Conservation (phyloP, 2,113 vertebrate species). For the Pardalotus punctatus region DNA sequence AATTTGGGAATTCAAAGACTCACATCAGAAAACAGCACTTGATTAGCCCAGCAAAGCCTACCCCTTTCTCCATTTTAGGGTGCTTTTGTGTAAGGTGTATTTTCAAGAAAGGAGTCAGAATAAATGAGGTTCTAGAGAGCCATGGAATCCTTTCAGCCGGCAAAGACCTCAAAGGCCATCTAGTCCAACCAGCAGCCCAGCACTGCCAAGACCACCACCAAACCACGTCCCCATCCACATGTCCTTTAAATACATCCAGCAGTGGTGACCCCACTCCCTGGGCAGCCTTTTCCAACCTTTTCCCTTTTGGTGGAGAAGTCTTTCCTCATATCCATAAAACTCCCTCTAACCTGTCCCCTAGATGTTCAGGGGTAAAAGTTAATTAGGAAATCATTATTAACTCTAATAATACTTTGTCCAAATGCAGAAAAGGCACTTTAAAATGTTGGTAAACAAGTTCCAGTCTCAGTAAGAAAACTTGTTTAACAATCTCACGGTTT, state of each 20-base stretch:
- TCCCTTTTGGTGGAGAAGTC: not conserved
- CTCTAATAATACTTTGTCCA: not conserved
- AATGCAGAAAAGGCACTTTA: not conserved
- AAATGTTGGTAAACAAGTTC: not conserved
- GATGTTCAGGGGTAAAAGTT: not conserved
- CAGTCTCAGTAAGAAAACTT: not conserved
- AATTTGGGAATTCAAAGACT: not conserved
- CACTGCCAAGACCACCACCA: not conserved
- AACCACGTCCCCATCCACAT: not conserved
- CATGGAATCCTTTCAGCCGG: not conserved
- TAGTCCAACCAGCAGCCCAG: not conserved
- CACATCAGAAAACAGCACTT: not conserved
- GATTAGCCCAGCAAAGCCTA: not conserved
- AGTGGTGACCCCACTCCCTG: not conserved
- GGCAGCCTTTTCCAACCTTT: not conserved
- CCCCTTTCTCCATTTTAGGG: not conserved
- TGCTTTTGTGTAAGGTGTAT: not conserved
- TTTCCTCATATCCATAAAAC: not conserved
- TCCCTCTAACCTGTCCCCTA: not conserved
- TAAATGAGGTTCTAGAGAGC: not conserved
- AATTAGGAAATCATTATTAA: not conserved
- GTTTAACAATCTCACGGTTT: not conserved
- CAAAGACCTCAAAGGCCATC: not conserved
- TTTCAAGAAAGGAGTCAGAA: not conserved
- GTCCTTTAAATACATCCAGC: not conserved